phyloP scores from a whole-genome alignment of 2,113 vertebrate genomes.

The Rhinopomastus cyanomelas region DNA sequence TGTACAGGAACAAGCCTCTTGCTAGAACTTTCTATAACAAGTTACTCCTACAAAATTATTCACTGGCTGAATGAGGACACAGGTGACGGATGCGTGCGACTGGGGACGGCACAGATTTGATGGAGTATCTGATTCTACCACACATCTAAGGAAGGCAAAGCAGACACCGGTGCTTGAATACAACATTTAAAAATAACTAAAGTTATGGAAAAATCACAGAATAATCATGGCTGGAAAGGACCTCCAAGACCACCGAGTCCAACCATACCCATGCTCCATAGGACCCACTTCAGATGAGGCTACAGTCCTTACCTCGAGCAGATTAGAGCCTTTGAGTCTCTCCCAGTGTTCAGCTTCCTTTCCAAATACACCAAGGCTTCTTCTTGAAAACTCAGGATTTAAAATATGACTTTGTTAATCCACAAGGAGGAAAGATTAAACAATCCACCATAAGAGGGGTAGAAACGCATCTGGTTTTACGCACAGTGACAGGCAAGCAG shows the following conservation, averaged over 20 bases:
- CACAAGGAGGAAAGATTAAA: not conserved
- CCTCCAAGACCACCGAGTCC: no score
- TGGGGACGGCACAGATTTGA: not conserved
- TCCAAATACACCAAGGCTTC: not conserved
- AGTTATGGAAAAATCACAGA: not conserved
- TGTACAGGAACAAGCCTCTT: slow-evolving; percentile 3
- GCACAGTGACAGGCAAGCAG: not conserved
- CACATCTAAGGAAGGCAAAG: not conserved
- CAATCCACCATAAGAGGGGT: not conserved
- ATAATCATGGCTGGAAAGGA: no score
- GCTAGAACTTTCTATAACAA: not conserved
- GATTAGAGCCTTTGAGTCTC: not conserved
- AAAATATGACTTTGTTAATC: not conserved
- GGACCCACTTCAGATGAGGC: not conserved
- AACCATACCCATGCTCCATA: not conserved
- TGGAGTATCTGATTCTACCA: not conserved
- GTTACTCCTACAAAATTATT: not conserved
- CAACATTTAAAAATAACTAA: not conserved
- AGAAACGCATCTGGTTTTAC: not conserved
- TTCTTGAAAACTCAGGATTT: not conserved
- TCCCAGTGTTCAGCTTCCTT: not conserved
- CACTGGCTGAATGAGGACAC: not conserved
- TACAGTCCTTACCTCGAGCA: not conserved
- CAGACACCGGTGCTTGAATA: not conserved
- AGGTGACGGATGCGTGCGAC: not conserved